Evolutionary conservation across 2,113 vertebrate species (phyloP).

Genomic region (Syngnathus scovelli): DNA sequence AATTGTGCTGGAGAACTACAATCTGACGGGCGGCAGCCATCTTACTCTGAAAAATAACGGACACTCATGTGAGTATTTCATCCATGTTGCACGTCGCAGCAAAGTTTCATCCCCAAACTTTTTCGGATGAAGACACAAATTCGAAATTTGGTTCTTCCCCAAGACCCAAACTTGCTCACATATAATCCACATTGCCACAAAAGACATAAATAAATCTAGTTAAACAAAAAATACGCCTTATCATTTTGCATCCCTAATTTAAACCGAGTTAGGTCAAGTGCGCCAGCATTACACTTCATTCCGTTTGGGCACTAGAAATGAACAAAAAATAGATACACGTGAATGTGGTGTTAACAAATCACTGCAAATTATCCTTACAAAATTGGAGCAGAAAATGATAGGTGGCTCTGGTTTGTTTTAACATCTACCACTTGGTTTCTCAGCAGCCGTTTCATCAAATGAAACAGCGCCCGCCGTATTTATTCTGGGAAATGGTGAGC

Average conservation of each 20-base stretch:
- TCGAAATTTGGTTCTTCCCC: not conserved
- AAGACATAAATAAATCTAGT: not conserved
- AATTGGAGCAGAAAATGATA: slow-evolving; percentile 50
- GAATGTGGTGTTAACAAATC: slow-evolving; percentile 11
- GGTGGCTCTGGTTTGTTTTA: slow-evolving; percentile 36
- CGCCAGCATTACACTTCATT: slow-evolving; percentile 6
- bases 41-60: slow-evolving; percentile 89
- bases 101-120: not conserved
- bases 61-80: slow-evolving; percentile 79
- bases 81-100: not conserved
- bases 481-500: slow-evolving; percentile 33
- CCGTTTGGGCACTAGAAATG: not conserved
- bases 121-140: not conserved
- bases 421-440: slow-evolving; percentile 57
- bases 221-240: not conserved
- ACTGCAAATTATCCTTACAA: slow-evolving; percentile 26
- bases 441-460: slow-evolving; percentile 31
- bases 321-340: not conserved
- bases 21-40: slow-evolving; percentile 66
- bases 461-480: slow-evolving; percentile 16
- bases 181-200: not conserved
- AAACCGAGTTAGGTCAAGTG: not conserved
- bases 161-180: not conserved
- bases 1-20: slow-evolving; percentile 81
- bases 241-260: not conserved